These are phyloP conservation scores for Mythimna loreyi DNA, from an alignment of 2,888 invertebrate genomes.

Conservation along the genomic window DNA sequence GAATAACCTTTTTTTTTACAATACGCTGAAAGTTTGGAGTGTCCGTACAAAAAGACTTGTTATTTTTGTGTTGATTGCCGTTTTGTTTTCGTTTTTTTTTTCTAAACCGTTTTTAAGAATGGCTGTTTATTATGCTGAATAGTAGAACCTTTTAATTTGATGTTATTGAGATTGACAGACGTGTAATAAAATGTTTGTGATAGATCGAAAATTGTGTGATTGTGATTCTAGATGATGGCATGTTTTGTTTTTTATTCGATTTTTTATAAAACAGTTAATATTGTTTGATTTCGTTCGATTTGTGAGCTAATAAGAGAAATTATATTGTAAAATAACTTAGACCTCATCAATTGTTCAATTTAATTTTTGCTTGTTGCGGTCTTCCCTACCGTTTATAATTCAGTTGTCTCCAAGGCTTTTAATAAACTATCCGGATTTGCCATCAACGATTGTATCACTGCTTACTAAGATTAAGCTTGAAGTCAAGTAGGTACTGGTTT, in stretches of 20 bases:
- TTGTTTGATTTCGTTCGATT: too few species aligned
- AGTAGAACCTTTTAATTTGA: constrained; percentile 31
- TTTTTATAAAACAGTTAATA: not conserved
- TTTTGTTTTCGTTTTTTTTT: constrained; percentile 74
- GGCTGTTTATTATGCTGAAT: constrained; percentile 28
- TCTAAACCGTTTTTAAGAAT: constrained; percentile 63
- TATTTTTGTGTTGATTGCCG: constrained; percentile 79
- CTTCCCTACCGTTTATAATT: too few species aligned
- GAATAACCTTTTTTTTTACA: constrained; percentile 75
- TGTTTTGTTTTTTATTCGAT: not conserved
- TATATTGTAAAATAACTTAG: too few species aligned
- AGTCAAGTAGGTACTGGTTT: too few species aligned
- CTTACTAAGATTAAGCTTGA: too few species aligned
- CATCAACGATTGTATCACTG: too few species aligned
- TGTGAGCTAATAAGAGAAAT: too few species aligned
- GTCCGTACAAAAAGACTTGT: constrained; percentile 70
- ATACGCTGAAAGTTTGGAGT: constrained; percentile 81
- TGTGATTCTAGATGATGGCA: not conserved
- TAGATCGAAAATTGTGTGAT: not conserved
- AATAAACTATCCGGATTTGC: too few species aligned
- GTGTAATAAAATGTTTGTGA: constrained; percentile 33
- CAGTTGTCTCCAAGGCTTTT: too few species aligned
- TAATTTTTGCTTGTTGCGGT: too few species aligned
- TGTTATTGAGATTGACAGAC: constrained; percentile 28
- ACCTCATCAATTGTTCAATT: too few species aligned